Base-by-base conservation (phyloP, 2,797 vertebrate genomes). In the Sebastes trivittatus region DNA sequence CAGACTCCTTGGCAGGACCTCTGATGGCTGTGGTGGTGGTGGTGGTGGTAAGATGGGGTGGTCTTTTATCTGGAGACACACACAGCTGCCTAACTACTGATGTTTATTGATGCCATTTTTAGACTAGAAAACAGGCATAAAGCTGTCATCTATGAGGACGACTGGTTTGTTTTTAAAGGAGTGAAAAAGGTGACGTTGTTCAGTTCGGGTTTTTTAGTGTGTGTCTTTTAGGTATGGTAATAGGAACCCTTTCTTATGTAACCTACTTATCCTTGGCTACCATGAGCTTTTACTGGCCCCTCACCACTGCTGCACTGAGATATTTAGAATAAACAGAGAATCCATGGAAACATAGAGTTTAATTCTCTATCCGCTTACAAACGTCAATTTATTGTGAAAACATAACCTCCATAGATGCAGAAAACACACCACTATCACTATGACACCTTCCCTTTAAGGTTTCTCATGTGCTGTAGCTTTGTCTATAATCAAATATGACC, bases 41-140 rank as follows among this genome's bases (percentile, higher is more conserved):
- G 71, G 77, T 65, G 56, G 77, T 65, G 56, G 72, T 54, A 83
- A 67, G 80, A 81, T 55, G 42, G 66, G 55, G 46, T 58, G 81
- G 82, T 83, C 81, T 90, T 84, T 86, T 82, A 88, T 89, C 69
- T 82, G 13, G 63, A 78, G 70, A 73, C 69, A 67, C 61, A 71
- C 83, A 71, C 83, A 87, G 87, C 80, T 84, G 81, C 78, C 54
- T 84, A 49, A 75, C 18, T 56, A 54, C 77, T 83, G 67, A 85
- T 92, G 89, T 89, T 92, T 89, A 90, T 72, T 78, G 72, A 60
- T 87, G 78, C 80, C 78, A 81, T 67, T 89, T 93, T 86, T 90
- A 92, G 90, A 87, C 72, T 52, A 83, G 69, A 85, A 83, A 90
- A 78, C 70, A 30, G 7, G 16, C 38, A 7, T 56, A 9, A 65